phyloP scores from a whole-genome alignment of 2,113 vertebrate genomes.

The Cheirogaleus medius region DNA sequence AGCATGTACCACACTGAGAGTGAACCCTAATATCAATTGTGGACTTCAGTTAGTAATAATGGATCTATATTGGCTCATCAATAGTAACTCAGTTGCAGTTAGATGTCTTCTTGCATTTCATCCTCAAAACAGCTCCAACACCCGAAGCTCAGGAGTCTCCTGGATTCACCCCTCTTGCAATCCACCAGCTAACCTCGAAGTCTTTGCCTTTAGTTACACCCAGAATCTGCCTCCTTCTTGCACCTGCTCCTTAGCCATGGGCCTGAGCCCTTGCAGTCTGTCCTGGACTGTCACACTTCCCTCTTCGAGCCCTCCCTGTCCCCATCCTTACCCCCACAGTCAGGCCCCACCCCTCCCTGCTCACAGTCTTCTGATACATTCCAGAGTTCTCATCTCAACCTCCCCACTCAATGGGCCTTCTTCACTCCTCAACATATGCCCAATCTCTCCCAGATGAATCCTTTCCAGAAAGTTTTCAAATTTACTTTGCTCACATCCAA shows the following conservation, averaged over 20 bases:
- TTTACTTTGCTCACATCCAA: not conserved
- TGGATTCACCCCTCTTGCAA: not conserved
- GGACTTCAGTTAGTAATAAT: not conserved
- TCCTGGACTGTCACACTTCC: not conserved
- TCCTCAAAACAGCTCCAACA: not conserved
- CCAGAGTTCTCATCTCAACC: not conserved
- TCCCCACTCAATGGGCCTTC: not conserved
- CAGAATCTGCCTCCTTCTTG: not conserved
- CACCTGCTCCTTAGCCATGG: not conserved
- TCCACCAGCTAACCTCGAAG: not conserved
- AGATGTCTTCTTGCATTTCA: not conserved
- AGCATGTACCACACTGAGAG: not conserved
- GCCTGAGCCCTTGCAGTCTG: not conserved
- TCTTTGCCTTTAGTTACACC: not conserved
- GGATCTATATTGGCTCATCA: not conserved
- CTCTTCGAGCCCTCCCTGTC: not conserved
- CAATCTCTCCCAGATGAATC: not conserved
- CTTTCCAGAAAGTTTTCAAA: not conserved
- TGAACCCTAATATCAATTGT: not conserved
- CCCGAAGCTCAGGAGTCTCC: not conserved
- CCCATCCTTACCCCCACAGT: not conserved
- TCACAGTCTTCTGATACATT: not conserved
- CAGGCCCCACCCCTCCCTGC: not conserved
- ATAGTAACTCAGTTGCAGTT: not conserved
- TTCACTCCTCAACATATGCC: not conserved